Evolutionary conservation across 2,113 vertebrate species (phyloP), one percentile per base, ranked within the genome.

Genomic region (Thermophis baileyi): DNA sequence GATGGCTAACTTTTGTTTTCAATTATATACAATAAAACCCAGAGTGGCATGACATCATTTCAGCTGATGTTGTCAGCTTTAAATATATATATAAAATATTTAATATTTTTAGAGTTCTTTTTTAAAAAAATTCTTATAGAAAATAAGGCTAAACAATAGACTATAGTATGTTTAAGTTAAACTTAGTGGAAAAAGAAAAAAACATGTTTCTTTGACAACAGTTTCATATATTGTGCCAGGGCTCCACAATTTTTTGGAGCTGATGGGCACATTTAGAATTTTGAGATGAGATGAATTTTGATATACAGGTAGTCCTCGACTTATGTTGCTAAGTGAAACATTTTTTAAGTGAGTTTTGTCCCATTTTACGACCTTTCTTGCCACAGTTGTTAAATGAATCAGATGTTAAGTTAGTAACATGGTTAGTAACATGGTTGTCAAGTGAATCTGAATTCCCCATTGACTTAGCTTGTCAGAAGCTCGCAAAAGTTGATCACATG

Each of bases 21-120:
- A 88, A 95, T 96, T 96, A 96, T 96, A 95, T 94, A 95, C 95
- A 96, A 94, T 95, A 96, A 97, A 96, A 96, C 95, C 89, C 87
- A 94, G 87, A 96, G 90, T 95, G 94, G 87, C 94, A 96, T 95
- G 93, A 95, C 92, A 94, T 94, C 94, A 92, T 88, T 96, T 96
- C 89, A 95, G 92, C 46, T 95, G 92, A 93, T 94, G 94, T 40
- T 95, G 94, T 96, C 96, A 96, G 7, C 93, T 97, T 95, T 93
- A 95, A 96, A 94, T 94, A 89, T 87, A 92, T 94, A 94, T 96
- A 35, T 74, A 74, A 6, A 96, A 96, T 93, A 91, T 90, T 69
- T 91, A 96, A 94, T 92, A 91, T 91, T 95, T 95, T 95, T 89
- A 92, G 94, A 94, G 95, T 90, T 92, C 89, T 94, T 95, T 18